Evolutionary conservation across 2,797 vertebrate genomes (phyloP), one percentile per base, ranked within the genome.

Genomic region (Argyrosomus regius): DNA sequence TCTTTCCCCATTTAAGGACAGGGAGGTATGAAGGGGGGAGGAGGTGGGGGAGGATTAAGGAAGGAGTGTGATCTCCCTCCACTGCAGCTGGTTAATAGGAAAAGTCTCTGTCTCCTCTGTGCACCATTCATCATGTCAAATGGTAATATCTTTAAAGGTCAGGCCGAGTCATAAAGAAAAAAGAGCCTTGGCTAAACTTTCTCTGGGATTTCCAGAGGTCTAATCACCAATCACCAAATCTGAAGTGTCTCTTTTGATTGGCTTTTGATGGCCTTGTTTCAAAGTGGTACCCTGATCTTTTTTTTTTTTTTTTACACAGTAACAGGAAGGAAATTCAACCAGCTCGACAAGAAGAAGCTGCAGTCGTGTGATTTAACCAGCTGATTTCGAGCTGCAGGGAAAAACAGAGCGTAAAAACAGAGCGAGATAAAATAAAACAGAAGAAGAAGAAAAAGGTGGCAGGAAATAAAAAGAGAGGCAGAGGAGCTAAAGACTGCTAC

Each of bases 121-220:
- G 90, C 77, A 41, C 89, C 91, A 92, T 94, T 92, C 90, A 93
- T 94, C 94, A 94, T 75, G 89, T 92, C 92, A 92, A 80, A 89
- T 76, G 89, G 88, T 91, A 93, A 94, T 93, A 93, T 93, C 91
- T 93, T 89, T 91, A 94, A 94, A 94, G 93, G 94, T 94, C 94
- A 93, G 87, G 78, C 82, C 54, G 69, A 93, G 91, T 93, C 92
- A 87, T 92, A 92, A 93, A 93, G 91, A 90, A 91, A 92, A 88
- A 91, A 87, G 85, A 89, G 88, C 85, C 89, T 86, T 91, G 87
- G 90, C 93, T 91, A 91, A 94, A 93, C 92, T 93, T 94, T 93
- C 89, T 43, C 71, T 52, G 83, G 88, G 87, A 87, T 90, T 91
- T 89, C 86, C 80, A 84, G 87, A 80, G 89, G 88, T 92, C 91